phyloP scores from a whole-genome alignment of 2,888 invertebrate species.

The Phyllotreta cruciferae region DNA sequence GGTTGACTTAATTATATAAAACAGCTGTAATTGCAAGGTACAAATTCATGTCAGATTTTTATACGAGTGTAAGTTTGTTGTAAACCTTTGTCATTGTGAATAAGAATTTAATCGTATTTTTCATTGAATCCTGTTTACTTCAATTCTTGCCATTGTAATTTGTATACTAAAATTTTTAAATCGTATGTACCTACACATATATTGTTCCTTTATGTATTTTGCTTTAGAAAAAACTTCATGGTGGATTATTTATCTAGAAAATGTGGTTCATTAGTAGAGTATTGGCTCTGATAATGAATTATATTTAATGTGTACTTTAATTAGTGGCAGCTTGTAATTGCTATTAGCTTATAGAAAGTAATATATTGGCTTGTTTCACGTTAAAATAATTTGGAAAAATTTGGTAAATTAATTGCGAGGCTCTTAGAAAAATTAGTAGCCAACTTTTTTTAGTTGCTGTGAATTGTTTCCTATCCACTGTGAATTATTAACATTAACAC shows the following conservation, averaged over 20 bases:
- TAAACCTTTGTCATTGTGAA: slow-evolving; percentile 47
- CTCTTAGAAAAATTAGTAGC: no score
- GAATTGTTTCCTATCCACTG: no score
- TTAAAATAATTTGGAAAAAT: no score
- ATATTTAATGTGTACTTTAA: no score
- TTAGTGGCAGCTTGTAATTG: no score
- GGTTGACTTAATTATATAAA: slow-evolving; percentile 54
- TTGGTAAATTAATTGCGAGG: no score
- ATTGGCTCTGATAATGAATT: no score
- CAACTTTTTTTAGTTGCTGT: no score
- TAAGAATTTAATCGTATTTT: slow-evolving; percentile 21
- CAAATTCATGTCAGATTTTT: slow-evolving; percentile 61
- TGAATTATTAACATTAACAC: no score
- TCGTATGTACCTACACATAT: neutral
- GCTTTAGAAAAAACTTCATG: slow-evolving; percentile 5
- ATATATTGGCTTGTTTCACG: no score
- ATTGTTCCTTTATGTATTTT: slow-evolving; percentile 13
- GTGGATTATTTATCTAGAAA: slow-evolving; percentile 9
- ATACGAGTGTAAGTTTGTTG: slow-evolving; percentile 57
- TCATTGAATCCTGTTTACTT: slow-evolving; percentile 10
- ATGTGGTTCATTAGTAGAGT: neutral
- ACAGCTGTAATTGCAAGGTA: slow-evolving; percentile 60
- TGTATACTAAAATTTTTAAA: slow-evolving; percentile 20
- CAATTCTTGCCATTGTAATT: slow-evolving; percentile 17
- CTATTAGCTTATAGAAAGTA: no score